Conservation (phyloP, 2,888 invertebrate genomes). For the Trachelus iudaicus region DNA sequence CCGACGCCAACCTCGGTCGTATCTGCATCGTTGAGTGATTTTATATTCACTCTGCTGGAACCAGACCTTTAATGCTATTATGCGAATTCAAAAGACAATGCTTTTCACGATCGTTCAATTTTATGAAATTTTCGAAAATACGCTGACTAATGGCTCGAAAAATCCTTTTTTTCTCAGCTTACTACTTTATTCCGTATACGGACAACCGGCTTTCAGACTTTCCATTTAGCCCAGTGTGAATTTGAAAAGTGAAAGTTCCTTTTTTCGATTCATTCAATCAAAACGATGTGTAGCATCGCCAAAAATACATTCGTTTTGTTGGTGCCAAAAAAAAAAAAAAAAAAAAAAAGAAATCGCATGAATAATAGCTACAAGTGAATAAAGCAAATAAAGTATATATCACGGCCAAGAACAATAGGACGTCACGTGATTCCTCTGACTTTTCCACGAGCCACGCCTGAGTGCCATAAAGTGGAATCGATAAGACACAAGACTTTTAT, state of each 20-base stretch:
- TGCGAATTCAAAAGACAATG: neutral
- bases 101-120: neutral
- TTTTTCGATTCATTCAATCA: neutral
- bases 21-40: neutral
- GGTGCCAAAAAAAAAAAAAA: neutral
- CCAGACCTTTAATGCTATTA: neutral
- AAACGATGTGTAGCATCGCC: neutral
- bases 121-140: neutral
- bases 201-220: neutral
- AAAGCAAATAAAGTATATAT: neutral
- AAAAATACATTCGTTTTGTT: neutral
- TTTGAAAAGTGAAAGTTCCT: neutral
- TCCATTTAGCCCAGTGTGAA: neutral
- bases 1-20: neutral
- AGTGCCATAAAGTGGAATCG: neutral
- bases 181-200: neutral
- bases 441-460: neutral
- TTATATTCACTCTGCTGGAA: neutral
- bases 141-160: neutral
- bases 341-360: neutral
- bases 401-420: neutral
- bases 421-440: neutral
- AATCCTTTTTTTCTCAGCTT: neutral
- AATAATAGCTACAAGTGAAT: neutral
- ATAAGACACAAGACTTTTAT: neutral